These are phyloP conservation scores for Coecobrya sp. DNA, from an alignment of 2,888 invertebrate genomes.

Conservation along the genomic window DNA sequence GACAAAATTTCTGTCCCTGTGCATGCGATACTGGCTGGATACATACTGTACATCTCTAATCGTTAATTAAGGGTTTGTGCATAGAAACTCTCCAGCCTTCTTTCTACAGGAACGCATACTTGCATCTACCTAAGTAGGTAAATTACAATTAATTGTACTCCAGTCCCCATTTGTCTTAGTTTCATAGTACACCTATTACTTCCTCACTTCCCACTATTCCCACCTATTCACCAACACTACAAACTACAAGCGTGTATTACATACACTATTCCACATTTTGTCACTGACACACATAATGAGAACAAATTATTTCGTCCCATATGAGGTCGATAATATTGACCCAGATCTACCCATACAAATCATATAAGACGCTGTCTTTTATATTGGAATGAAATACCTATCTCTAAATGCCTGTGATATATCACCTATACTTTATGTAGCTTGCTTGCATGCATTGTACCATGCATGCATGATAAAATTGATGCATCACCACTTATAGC, in stretches of 20 bases:
- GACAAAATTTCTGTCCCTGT: too few species aligned
- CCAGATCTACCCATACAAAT: slow-evolving; percentile 57
- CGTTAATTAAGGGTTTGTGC: too few species aligned
- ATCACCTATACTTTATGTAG: not conserved
- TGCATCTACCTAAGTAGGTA: too few species aligned
- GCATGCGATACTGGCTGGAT: too few species aligned
- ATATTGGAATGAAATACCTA: not conserved
- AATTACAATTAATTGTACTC: too few species aligned
- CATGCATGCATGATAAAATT: not conserved
- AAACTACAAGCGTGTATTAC: not conserved
- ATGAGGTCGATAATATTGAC: slow-evolving; percentile 77
- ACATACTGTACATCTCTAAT: too few species aligned
- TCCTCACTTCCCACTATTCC: not conserved
- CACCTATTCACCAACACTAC: not conserved
- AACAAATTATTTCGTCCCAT: slow-evolving; percentile 71
- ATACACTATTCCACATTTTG: slow-evolving; percentile 69
- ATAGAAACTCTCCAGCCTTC: too few species aligned
- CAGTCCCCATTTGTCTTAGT: too few species aligned
- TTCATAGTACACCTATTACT: too few species aligned
- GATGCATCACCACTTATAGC: not conserved
- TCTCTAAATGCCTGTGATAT: not conserved
- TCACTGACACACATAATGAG: slow-evolving; percentile 77
- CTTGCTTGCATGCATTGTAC: not conserved
- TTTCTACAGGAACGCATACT: too few species aligned
- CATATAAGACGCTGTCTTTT: not conserved